These are phyloP conservation scores for Benthosema pterotum DNA, from an alignment of 2,797 vertebrate genomes.

Conservation along the genomic window DNA sequence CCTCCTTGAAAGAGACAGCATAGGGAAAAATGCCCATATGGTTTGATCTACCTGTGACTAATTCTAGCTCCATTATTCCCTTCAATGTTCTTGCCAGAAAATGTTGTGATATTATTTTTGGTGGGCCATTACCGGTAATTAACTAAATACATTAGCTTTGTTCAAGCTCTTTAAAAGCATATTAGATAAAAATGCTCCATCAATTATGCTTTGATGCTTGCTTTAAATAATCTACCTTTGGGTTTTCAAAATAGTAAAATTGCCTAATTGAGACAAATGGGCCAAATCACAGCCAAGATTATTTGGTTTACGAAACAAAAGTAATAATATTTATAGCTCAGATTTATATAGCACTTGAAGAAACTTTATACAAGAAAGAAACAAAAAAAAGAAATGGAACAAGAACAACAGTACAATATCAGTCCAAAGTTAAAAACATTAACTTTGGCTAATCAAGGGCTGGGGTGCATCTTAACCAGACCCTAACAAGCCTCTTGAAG, in stretches of 20 bases:
- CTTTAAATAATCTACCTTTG: background rate
- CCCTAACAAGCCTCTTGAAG: too few relatives aligned
- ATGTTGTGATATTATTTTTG: conserved; percentile 19
- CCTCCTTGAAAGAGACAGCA: background rate
- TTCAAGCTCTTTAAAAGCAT: conserved; percentile 38
- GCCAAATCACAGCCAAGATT: too few relatives aligned
- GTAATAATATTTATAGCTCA: too few relatives aligned
- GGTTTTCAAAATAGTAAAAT: conserved; percentile 1
- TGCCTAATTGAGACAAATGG: too few relatives aligned
- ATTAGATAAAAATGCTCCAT: conserved; percentile 42
- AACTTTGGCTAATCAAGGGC: too few relatives aligned
- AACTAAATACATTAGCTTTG: conserved; percentile 40
- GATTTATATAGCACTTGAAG: too few relatives aligned
- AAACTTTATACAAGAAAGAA: too few relatives aligned
- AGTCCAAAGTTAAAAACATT: too few relatives aligned
- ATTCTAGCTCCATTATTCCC: conserved; percentile 11
- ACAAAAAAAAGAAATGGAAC: too few relatives aligned
- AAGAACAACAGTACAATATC: too few relatives aligned
- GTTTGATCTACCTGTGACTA: conserved; percentile 23
- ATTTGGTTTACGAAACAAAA: too few relatives aligned
- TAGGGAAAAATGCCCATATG: background rate
- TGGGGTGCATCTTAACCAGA: too few relatives aligned
- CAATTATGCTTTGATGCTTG: conserved; percentile 27
- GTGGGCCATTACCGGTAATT: conserved; percentile 40
- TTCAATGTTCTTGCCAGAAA: conserved; percentile 21